Evolutionary conservation across 2,888 invertebrate species (phyloP).

Genomic region (Chesias legatella): DNA sequence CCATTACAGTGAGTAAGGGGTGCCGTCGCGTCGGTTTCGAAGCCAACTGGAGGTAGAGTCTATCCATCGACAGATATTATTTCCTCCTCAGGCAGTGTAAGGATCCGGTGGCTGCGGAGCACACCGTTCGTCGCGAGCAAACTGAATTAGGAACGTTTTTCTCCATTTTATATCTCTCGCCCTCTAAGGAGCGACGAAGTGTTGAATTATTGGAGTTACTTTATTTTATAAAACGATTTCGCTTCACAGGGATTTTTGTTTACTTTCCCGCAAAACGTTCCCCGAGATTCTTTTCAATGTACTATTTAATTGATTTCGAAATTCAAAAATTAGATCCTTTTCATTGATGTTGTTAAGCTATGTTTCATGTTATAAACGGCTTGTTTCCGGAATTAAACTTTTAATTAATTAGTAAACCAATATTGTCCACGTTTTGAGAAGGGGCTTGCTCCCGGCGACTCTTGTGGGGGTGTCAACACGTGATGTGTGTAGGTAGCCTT

Average conservation of each 20-base stretch:
- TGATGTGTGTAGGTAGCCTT: no score
- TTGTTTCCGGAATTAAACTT: no score
- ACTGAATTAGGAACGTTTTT: slow-evolving; percentile 76
- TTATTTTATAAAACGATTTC: slow-evolving; percentile 73
- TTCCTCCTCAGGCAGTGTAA: slow-evolving; percentile 47
- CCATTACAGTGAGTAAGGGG: slow-evolving; percentile 47
- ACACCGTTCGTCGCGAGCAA: slow-evolving; percentile 59
- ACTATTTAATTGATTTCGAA: slow-evolving; percentile 42
- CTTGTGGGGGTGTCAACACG: no score
- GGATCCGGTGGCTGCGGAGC: slow-evolving; percentile 55
- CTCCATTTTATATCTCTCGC: slow-evolving; percentile 69
- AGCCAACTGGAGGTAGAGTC: slow-evolving; percentile 42
- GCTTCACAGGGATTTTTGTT: slow-evolving; percentile 61
- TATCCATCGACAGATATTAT: slow-evolving; percentile 60
- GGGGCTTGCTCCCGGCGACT: not conserved
- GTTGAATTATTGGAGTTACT: slow-evolving; percentile 75
- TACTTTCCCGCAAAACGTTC: slow-evolving; percentile 59
- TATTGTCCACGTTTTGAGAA: not conserved
- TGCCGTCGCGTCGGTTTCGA: slow-evolving; percentile 43
- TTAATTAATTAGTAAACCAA: no score
- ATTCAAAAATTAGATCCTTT: slow-evolving; percentile 11
- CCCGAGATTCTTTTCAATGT: slow-evolving; percentile 46
- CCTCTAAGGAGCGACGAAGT: slow-evolving; percentile 66
- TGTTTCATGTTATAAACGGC: no score
- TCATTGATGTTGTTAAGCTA: not conserved